Conservation (phyloP, 2,113 vertebrate species). For the Xyrauchen texanus region DNA sequence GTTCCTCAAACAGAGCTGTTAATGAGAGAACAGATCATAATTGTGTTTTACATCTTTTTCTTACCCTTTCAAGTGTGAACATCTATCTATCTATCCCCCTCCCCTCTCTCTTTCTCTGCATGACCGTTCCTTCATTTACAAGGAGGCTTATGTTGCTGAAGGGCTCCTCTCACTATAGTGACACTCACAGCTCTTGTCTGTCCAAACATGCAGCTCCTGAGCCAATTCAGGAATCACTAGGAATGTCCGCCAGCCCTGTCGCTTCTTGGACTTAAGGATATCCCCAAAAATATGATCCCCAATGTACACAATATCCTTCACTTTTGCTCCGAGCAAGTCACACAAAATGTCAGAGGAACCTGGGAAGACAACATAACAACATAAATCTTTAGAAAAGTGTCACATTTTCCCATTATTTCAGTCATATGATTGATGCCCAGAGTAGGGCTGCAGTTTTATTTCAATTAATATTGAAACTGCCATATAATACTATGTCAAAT, state of each 20-base stretch:
- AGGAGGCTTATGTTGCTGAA: too few species aligned
- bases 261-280: slow-evolving; percentile 98
- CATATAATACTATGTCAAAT: too few species aligned
- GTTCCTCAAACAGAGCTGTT: slow-evolving; percentile 92
- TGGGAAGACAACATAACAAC: slow-evolving; percentile 52
- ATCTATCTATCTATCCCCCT: background rate
- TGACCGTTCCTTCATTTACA: too few species aligned
- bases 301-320: slow-evolving; percentile 97
- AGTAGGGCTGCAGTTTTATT: too few species aligned
- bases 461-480: too few species aligned
- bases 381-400: too few species aligned
- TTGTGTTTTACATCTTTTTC: background rate
- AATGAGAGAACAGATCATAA: slow-evolving; percentile 42
- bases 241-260: slow-evolving; percentile 98
- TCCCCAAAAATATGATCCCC: slow-evolving; percentile 99
- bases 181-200: slow-evolving; percentile 94
- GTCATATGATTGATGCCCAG: too few species aligned
- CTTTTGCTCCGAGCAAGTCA: slow-evolving; percentile 93
- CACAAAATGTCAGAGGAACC: slow-evolving; percentile 96
- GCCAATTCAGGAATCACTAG: slow-evolving; percentile 96
- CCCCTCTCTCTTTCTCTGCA: background rate
- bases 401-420: too few species aligned
- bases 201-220: slow-evolving; percentile 98
- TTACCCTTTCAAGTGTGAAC: background rate
- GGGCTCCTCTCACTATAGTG: too few species aligned